phyloP scores from a whole-genome alignment of 2,888 invertebrate genomes.

The Rotaria magnacalcarata region DNA sequence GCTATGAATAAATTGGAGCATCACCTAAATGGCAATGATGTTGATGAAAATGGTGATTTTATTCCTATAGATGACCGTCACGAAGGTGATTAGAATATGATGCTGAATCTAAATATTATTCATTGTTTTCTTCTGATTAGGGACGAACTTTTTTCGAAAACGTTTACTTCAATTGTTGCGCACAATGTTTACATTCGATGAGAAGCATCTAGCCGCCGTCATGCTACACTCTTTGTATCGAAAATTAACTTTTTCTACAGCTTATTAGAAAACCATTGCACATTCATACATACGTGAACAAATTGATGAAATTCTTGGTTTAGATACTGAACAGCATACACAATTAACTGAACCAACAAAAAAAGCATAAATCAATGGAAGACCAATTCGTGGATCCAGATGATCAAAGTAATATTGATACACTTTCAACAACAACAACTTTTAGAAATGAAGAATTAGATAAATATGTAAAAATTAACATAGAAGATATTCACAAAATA shows the following conservation, averaged over 20 bases:
- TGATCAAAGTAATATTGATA: not conserved
- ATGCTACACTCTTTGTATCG: not conserved
- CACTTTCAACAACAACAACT: not conserved
- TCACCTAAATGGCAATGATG: not conserved
- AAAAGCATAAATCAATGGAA: not conserved
- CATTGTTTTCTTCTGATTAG: not conserved
- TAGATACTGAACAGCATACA: not conserved
- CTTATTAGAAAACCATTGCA: not conserved
- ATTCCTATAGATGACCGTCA: not conserved
- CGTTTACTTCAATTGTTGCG: not conserved
- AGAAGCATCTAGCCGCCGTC: not conserved
- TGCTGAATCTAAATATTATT: not conserved
- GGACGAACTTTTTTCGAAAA: not conserved
- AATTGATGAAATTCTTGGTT: not conserved
- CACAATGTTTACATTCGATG: not conserved
- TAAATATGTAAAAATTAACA: not conserved
- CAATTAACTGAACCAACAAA: not conserved
- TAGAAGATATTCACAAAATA: not conserved
- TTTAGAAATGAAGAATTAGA: not conserved
- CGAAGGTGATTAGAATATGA: not conserved
- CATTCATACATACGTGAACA: not conserved
- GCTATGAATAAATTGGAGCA: not conserved
- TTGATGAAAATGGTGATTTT: not conserved
- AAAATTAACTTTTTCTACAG: not conserved
- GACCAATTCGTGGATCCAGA: not conserved